These are phyloP conservation scores for Eidolon helvum DNA, from an alignment of 2,113 vertebrate genomes.

Conservation along the genomic window DNA sequence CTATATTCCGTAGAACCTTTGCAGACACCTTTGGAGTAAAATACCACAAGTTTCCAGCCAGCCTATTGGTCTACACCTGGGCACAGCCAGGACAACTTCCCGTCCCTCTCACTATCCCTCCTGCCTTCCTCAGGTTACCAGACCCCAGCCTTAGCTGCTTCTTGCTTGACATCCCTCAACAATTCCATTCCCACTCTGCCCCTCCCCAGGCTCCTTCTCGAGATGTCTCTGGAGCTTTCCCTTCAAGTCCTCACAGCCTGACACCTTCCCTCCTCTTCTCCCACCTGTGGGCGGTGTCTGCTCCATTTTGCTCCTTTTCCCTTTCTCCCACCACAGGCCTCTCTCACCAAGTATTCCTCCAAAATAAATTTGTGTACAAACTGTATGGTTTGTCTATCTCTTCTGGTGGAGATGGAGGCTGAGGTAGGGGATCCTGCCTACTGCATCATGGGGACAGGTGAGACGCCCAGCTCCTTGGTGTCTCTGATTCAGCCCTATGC, in stretches of 20 bases:
- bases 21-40: neutral
- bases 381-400: neutral
- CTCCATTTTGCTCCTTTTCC: neutral
- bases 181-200: neutral
- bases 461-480: neutral
- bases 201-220: neutral
- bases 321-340: neutral
- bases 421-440: neutral
- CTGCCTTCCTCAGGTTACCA: neutral
- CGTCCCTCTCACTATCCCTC: neutral
- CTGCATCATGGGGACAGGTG: neutral
- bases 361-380: constrained; percentile 41
- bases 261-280: neutral
- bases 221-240: neutral
- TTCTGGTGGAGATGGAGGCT: neutral
- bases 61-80: no score
- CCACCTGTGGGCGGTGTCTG: neutral
- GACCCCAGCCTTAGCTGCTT: neutral
- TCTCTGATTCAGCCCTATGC: neutral
- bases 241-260: neutral
- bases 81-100: neutral
- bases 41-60: neutral
- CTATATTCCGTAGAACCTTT: neutral
- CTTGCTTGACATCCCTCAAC: neutral
- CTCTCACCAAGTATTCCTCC: neutral